A percentile compares a stretch with the other conserved stretches of the same genome.
These are phyloP conservation scores for Mizuhopecten yessoensis DNA, from an alignment of 1,140 invertebrate species.

Conservation along the genomic window DNA sequence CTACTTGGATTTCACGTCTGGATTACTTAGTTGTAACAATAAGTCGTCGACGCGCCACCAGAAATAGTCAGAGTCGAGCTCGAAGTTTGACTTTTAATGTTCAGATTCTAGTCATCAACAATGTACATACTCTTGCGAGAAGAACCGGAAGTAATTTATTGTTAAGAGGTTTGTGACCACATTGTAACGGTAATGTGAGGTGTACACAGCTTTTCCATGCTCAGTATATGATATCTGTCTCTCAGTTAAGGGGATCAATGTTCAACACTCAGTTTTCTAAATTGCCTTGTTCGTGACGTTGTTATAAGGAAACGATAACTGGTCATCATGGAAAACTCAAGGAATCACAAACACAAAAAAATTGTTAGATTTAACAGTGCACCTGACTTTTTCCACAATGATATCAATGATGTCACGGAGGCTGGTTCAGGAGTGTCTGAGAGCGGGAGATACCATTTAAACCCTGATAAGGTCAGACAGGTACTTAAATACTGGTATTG, in stretches of 20 bases:
- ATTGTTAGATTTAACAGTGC: constrained; percentile 14
- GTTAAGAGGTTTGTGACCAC: no score
- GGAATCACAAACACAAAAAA: neutral
- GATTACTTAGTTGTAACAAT: constrained; percentile 12
- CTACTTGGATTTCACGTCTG: neutral
- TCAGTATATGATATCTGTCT: no score
- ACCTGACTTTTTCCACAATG: neutral
- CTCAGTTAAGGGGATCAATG: no score
- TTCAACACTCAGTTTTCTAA: no score
- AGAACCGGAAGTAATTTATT: no score
- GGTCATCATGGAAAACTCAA: neutral
- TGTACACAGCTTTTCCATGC: no score
- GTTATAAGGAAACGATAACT: no score
- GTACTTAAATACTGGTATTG: neutral
- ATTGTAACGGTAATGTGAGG: no score
- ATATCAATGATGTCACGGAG: neutral
- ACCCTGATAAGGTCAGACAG: neutral
- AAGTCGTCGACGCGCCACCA: neutral
- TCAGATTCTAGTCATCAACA: neutral
- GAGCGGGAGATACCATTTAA: neutral
- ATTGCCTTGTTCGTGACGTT: no score
- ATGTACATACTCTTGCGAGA: no score
- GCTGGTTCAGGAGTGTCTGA: neutral
- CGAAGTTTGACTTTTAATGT: neutral
- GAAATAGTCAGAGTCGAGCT: neutral